Base-by-base conservation (phyloP, 2,888 invertebrate species). In the Ormia ochracea region DNA sequence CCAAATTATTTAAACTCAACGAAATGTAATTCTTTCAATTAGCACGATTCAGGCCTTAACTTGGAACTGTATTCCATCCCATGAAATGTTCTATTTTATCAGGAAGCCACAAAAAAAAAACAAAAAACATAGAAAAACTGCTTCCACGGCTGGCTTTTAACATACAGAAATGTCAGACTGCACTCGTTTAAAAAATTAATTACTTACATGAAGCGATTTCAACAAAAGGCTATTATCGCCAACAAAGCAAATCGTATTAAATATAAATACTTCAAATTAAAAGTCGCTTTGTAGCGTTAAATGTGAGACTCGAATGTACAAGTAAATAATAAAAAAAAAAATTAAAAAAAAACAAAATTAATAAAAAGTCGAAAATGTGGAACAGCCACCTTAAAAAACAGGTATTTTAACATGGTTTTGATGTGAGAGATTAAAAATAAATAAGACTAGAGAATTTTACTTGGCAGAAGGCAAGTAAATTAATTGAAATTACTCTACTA, bases 401-500 rank as follows among this genome's bases (percentile, higher is more conserved):
- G 48, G 50, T 59, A 70, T 70, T 70, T 38, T 41, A 28, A 26
- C 19, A 50, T 17, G 31, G 50, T 41, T 41, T 59, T 50, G 41
- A 28, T 70, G 10, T 19, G 28, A 70, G 36, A 50, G 1, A 26
- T 26, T 28, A 31, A 41, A 43, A 69, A 3, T n/a, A 17, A 68
- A 43, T 31, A 2, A 23, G 41, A 6, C 21, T n/a, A n/a, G 2
- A n/a, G 7, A 4, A 4, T 17, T n/a, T n/a, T 5, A 17, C 1
- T 19, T 26, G 9, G 3, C n/a, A n/a, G n/a, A n/a, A n/a, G n/a
- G n/a, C n/a, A 2, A 9, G 10, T n/a, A 21, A n/a, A 6, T 6
- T 7, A 43, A 23, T 45, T 33, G 4, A 3, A 2, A 33, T 2
- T 17, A 17, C 68, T 10, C 43, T 31, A 31, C 14, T 1, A 10